A percentile compares a stretch with the other conserved stretches of the same genome.
Evolutionary conservation across 2,888 invertebrate species (phyloP).

Genomic region (Gibbula magus): DNA sequence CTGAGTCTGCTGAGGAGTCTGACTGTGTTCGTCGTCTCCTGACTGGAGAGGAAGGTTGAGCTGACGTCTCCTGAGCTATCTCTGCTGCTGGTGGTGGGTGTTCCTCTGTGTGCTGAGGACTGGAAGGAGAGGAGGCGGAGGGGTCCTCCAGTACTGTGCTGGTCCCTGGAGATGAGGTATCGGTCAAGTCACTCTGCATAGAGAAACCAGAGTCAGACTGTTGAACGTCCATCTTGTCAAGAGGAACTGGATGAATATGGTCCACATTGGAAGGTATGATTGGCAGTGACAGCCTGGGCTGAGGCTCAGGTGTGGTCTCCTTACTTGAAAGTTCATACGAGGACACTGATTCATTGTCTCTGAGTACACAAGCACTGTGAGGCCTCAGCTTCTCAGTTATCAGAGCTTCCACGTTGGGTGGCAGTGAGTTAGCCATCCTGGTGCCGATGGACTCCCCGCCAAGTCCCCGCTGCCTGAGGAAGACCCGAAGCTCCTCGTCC

Average conservation of each 20-base stretch:
- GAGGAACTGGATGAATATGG: background rate
- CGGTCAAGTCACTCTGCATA: constrained; percentile 53
- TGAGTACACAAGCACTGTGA: background rate
- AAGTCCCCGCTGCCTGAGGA: constrained; percentile 54
- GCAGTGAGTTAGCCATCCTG: constrained; percentile 50
- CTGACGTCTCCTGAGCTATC: background rate
- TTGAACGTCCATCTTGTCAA: constrained; percentile 46
- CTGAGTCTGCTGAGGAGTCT: constrained; percentile 39
- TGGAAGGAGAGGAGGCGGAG: background rate
- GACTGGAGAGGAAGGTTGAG: background rate
- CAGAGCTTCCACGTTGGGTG: constrained; percentile 19
- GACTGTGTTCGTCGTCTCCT: constrained; percentile 25
- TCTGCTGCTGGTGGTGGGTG: constrained; percentile 18
- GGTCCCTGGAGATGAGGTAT: constrained; percentile 29
- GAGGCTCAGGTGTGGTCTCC: constrained; percentile 22
- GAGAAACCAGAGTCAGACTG: constrained; percentile 65
- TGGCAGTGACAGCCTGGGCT: constrained; percentile 24
- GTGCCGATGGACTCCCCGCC: constrained; percentile 61
- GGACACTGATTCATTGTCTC: constrained; percentile 26
- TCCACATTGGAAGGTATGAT: background rate
- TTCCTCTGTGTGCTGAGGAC: constrained; percentile 34
- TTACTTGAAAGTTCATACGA: constrained; percentile 19
- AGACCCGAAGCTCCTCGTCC: constrained; percentile 48
- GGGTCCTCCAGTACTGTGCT: background rate
- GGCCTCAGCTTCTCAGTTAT: background rate